Conservation (phyloP, 2,888 invertebrate species). For the Phytoseiulus persimilis region DNA sequence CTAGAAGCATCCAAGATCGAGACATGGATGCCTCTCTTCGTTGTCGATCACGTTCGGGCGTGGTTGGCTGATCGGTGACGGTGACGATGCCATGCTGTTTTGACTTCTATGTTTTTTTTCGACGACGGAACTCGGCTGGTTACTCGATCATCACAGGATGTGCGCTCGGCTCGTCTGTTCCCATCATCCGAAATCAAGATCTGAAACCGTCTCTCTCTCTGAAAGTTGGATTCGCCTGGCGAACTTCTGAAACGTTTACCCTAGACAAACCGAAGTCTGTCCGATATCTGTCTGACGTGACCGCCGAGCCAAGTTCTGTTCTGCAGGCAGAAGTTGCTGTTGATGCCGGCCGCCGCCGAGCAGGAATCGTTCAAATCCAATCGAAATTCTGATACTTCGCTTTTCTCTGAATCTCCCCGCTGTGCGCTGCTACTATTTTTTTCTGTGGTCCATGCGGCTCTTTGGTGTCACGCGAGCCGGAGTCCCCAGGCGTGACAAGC, state of each 20-base stretch:
- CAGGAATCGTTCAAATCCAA: conserved; percentile 5
- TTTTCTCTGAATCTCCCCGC: not conserved
- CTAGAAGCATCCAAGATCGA: not conserved
- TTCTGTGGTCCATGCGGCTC: not conserved
- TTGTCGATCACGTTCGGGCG: not conserved
- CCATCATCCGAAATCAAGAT: not conserved
- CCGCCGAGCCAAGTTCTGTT: not conserved
- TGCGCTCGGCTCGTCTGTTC: not conserved
- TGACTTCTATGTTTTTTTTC: not conserved
- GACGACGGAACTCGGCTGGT: not conserved
- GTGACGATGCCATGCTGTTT: not conserved
- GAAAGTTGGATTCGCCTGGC: not conserved
- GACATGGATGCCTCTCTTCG: not conserved
- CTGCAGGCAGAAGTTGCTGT: not conserved
- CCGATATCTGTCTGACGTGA: conserved; percentile 5
- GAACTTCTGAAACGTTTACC: conserved; percentile 5
- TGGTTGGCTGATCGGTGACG: not conserved
- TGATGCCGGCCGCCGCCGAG: not conserved
- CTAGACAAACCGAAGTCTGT: not conserved
- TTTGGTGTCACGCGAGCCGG: not conserved
- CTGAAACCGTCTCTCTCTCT: not conserved
- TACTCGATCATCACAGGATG: conserved; percentile 5
- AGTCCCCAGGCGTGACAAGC: not conserved
- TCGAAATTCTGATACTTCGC: not conserved
- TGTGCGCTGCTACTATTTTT: not conserved